Conservation (phyloP, 1,140 invertebrate species). For the Leptinotarsa undecemlineata region DNA sequence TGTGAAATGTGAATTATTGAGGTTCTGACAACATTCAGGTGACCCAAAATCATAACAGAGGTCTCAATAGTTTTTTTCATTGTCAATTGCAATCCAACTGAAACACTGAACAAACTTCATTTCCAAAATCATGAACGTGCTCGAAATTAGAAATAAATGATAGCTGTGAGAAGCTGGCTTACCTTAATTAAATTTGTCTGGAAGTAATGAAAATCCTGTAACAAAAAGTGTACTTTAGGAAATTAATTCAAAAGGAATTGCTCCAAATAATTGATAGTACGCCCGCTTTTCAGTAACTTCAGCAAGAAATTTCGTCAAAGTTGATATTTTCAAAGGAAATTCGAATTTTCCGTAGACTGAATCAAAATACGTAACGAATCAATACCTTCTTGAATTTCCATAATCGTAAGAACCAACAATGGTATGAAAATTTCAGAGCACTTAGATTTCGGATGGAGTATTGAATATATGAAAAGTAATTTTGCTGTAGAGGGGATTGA, state of each 20-base stretch:
- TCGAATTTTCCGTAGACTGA: background rate
- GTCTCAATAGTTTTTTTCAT: too few relatives aligned
- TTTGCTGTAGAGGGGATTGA: background rate
- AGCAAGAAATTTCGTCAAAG: background rate
- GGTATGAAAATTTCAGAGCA: slow-evolving; percentile 1
- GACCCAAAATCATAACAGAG: too few relatives aligned
- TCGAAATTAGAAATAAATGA: too few relatives aligned
- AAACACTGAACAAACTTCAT: too few relatives aligned
- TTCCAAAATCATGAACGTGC: too few relatives aligned
- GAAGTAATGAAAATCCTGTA: background rate
- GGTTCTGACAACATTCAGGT: too few relatives aligned
- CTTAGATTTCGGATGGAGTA: background rate
- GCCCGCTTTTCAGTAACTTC: background rate
- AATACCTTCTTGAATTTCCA: slow-evolving; percentile 15
- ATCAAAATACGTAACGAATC: slow-evolving; percentile 9
- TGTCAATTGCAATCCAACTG: too few relatives aligned
- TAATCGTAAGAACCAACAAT: slow-evolving; percentile 20
- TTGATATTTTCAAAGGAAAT: background rate
- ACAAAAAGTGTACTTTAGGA: background rate
- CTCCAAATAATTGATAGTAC: too few relatives aligned
- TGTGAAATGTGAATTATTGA: too few relatives aligned
- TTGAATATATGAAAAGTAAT: slow-evolving; percentile 15
- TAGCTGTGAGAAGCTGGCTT: background rate
- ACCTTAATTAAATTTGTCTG: background rate
- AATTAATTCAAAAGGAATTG: background rate